Conservation (phyloP, 2,888 invertebrate genomes). For the Campopleginae sp. region DNA sequence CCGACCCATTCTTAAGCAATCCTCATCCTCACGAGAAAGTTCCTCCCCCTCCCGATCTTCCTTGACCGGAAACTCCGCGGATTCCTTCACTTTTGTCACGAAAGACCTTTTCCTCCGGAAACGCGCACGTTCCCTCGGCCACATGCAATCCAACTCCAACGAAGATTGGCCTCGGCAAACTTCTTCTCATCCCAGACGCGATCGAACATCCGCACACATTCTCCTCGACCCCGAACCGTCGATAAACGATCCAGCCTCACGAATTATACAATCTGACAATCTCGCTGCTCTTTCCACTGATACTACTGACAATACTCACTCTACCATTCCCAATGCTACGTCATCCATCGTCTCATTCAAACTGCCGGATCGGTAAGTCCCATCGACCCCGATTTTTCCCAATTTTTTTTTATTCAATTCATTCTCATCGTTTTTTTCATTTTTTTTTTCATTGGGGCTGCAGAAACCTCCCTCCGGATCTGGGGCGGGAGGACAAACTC, state of each 20-base stretch:
- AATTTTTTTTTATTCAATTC: neutral
- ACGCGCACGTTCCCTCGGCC: conserved; percentile 80
- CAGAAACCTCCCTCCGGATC: neutral
- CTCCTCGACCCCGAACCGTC: conserved; percentile 46
- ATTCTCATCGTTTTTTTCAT: neutral
- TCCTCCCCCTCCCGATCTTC: conserved; percentile 88
- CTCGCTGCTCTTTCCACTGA: conserved; percentile 25
- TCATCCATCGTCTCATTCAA: conserved; percentile 71
- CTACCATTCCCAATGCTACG: conserved; percentile 47
- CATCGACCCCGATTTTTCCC: conserved; percentile 21
- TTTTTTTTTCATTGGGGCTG: neutral
- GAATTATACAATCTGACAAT: conserved; percentile 59
- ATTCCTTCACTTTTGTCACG: conserved; percentile 85
- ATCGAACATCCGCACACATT: conserved; percentile 32
- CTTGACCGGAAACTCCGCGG: conserved; percentile 86
- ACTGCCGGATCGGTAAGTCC: conserved; percentile 70
- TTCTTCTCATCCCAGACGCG: conserved; percentile 41
- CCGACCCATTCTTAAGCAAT: conserved; percentile 89
- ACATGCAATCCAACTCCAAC: conserved; percentile 74
- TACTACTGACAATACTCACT: conserved; percentile 16
- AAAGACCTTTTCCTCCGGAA: conserved; percentile 81
- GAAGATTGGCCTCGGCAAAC: conserved; percentile 54
- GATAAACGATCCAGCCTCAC: conserved; percentile 60
- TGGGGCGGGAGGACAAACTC: too few species aligned
- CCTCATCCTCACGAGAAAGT: conserved; percentile 86